Base-by-base conservation (phyloP, 2,888 invertebrate species). In the Sarcophaga carnaria region DNA sequence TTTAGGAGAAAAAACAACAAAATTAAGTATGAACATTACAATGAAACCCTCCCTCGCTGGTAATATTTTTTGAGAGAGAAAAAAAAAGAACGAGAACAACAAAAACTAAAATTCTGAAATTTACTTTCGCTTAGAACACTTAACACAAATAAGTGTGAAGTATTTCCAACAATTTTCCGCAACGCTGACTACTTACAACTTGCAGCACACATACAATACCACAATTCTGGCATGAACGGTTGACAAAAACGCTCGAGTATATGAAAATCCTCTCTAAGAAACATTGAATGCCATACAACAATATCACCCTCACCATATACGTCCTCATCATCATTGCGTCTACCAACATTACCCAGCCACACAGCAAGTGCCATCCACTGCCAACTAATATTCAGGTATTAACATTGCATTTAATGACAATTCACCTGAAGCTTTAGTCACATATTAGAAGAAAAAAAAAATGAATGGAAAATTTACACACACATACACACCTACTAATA, bases 91-190 rank as follows among this genome's bases (percentile, higher is more conserved):
- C 37, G 37, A 37, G 37, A 37, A 37, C 37, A 37, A 37, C 37
- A 37, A 37, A 37, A 37, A 37, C 37, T 37, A 37, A 37, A 37
- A 37, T 37, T 37, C 37, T 49, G 49, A 83, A 78, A 77, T 75
- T 4, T 72, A 84, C 75, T 83, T 81, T 79, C 27, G 22, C 64
- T 75, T 80, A 54, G 60, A 81, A 81, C 81, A 75, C 83, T 87
- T 84, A 84, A 84, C 87, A 87, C 81, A 79, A 78, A 81, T 81
- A 84, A 81, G 75, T 87, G 84, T 84, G 83, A 87, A 87, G 87
- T 78, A 81, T 78, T 79, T 83, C n/a, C 74, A 83, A 71, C 77
- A 86, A 86, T 86, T 86, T 83, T 83, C 77, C 78, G 66, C 83
- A 83, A 83, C 86, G 78, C 64, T 81, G 83, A 62, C 74, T 81